These are phyloP conservation scores for Romanogobio albipinnatus DNA, from an alignment of 2,113 vertebrate genomes.

Conservation along the genomic window DNA sequence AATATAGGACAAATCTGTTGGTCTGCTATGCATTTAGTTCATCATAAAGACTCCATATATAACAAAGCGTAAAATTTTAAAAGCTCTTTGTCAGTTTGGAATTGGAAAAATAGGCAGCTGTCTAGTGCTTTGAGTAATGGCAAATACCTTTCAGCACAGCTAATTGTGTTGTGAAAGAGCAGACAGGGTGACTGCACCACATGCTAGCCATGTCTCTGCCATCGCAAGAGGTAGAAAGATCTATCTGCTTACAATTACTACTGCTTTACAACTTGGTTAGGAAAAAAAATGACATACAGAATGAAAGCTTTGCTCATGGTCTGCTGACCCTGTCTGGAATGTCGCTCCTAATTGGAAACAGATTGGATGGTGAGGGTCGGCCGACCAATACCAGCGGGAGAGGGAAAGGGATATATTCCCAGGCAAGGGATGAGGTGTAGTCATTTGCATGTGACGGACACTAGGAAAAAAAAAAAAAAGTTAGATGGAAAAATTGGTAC, in stretches of 20 bases:
- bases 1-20: neutral
- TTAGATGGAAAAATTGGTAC: neutral
- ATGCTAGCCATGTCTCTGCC: slow-evolving; percentile 58
- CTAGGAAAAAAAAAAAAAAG: neutral
- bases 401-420: slow-evolving; percentile 38
- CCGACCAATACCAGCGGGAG: slow-evolving; percentile 24
- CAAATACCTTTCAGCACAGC: slow-evolving; percentile 62
- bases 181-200: slow-evolving; percentile 64
- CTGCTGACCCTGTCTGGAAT: slow-evolving; percentile 60
- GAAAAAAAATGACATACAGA: slow-evolving; percentile 58
- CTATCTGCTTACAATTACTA: slow-evolving; percentile 64
- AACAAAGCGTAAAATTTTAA: neutral
- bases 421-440: neutral
- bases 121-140: slow-evolving; percentile 46
- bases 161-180: slow-evolving; percentile 61
- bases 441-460: neutral
- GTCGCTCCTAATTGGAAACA: slow-evolving; percentile 60
- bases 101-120: neutral
- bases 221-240: slow-evolving; percentile 41
- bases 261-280: slow-evolving; percentile 64
- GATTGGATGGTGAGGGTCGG: slow-evolving; percentile 48
- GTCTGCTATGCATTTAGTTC: neutral
- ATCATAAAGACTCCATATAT: neutral
- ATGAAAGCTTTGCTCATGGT: slow-evolving; percentile 58
- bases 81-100: neutral